Conservation (phyloP, 1,140 invertebrate species). For the Branchinecta lynchi region DNA sequence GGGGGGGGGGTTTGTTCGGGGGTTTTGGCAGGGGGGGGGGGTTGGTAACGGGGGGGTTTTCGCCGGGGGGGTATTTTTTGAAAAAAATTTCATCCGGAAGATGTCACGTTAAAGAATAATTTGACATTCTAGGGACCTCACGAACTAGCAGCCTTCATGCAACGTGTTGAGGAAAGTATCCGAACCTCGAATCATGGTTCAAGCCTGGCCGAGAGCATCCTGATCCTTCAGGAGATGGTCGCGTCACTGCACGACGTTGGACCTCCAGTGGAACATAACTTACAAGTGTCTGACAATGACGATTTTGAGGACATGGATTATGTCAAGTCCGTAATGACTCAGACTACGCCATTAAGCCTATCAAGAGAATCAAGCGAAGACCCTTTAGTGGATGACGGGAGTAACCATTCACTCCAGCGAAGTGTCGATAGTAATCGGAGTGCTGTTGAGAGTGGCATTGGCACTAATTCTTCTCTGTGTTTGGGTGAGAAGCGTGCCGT, state of each 20-base stretch:
- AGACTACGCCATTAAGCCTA: constrained; percentile 18
- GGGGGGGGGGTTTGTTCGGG: too few relatives aligned
- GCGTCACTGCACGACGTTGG: constrained; percentile 1
- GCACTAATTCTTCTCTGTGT: constrained; percentile 11
- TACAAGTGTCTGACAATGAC: background rate
- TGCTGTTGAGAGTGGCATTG: constrained; percentile 13
- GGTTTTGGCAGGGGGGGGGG: too few relatives aligned
- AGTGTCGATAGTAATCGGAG: constrained; percentile 1
- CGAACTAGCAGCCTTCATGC: constrained; percentile 19
- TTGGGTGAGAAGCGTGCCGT: background rate
- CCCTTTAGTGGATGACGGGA: background rate
- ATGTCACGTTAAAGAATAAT: too few relatives aligned
- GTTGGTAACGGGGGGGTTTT: too few relatives aligned
- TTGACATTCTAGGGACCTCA: constrained; percentile 16
- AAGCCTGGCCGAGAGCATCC: background rate
- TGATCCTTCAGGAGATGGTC: background rate
- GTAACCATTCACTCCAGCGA: background rate
- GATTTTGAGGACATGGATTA: constrained; percentile 11
- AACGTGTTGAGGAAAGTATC: constrained; percentile 19
- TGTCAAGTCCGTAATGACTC: constrained; percentile 15
- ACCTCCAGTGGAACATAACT: background rate
- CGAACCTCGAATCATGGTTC: constrained; percentile 13
- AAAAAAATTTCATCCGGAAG: too few relatives aligned
- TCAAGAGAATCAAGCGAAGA: constrained; percentile 19
- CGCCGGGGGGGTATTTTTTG: too few relatives aligned